Evolutionary conservation across 2,888 invertebrate genomes (phyloP), one percentile per base, ranked within the genome.

Genomic region (Serripes groenlandicus): DNA sequence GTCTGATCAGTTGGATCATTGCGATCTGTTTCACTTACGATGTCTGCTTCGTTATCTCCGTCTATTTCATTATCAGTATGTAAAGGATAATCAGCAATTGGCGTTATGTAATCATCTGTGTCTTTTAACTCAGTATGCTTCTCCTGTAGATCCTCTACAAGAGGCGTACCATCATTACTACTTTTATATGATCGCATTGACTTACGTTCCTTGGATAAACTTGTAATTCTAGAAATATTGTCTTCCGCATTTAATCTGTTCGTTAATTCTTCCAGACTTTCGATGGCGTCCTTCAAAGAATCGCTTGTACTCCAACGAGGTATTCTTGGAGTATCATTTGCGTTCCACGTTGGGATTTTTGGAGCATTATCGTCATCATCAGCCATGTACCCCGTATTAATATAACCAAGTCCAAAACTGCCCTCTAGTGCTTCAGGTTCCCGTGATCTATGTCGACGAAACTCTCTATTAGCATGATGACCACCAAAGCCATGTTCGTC

Each of bases 231-330:
- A n/a, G 85, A 85, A 11, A 85, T 82, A 42, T 75, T 85, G 35
- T 85, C 85, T 26, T 85, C 85, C 3, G 82, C 69, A 49, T 85
- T 85, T 11, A 85, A 60, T 54, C 85, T 64, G 49, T 58, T 70
- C 0, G 82, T 78, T 15, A 85, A 52, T 18, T 82, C 85, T 28
- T 85, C 82, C 30, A 85, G 52, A 66, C 82, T 82, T 11, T 60
- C 82, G 35, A 85, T 85, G 21, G 82, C 85, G 56, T 85, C 85
- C 72, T 85, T 81, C 23, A 85, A 58, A 15, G 85, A 85, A 58
- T 85, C 80, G 18, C 66, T 77, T 0, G 85, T 85, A 28, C 77
- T 85, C 85, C 85, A 85, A 35, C 72, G 58, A 2, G 85, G 85
- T 32, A 85, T 72, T 62, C 85, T 64, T 11, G 85, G 85, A 18